Evolutionary conservation across 2,888 invertebrate species (phyloP), one percentile per base, ranked within the genome.

Genomic region (Caenorhabditis becei): DNA sequence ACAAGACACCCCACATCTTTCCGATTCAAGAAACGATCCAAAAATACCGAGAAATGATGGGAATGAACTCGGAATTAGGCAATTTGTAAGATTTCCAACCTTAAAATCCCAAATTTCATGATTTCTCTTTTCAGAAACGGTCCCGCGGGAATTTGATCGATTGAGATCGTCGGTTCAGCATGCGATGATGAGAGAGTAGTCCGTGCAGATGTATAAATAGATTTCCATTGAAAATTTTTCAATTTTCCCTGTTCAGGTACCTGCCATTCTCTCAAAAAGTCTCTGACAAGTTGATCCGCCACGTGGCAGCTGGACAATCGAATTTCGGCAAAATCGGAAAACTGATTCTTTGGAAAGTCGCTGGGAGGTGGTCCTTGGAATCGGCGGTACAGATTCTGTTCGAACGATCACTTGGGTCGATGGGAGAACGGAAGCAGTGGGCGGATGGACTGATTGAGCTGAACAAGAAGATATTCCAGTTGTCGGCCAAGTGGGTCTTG

Each of bases 311-410:
- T 90, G 77, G 67, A 20, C 16, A 77, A 23, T 91, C 89, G 37
- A 83, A 18, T 63, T 79, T 89, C 71, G 78, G 23, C 80, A 83
- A 53, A n/a, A n/a, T n/a, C n/a, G n/a, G n/a, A n/a, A n/a, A n/a
- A n/a, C 84, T 86, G 4, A 83, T 88, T 56, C 85, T 88, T 83
- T 62, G 80, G 11, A 77, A 59, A 44, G 78, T 87, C 10, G 86
- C 88, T n/a, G 88, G 88, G 51, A 78, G 88, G 70, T 97, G 97
- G 97, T 95, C 96, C 0, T 92, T 97, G 23, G 96, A 97, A 93
- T 96, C 97, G 95, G 95, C 96, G 53, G 96, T 96, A 0, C 94
- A 95, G 61, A 95, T 96, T 2, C 95, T 96, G 0, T 93, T 97
- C 61, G 96, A 96, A 91, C 94, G 94, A 0, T 93, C 96, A 80